Conservation (phyloP, 2,888 invertebrate species). For the Tipula lateralis region DNA sequence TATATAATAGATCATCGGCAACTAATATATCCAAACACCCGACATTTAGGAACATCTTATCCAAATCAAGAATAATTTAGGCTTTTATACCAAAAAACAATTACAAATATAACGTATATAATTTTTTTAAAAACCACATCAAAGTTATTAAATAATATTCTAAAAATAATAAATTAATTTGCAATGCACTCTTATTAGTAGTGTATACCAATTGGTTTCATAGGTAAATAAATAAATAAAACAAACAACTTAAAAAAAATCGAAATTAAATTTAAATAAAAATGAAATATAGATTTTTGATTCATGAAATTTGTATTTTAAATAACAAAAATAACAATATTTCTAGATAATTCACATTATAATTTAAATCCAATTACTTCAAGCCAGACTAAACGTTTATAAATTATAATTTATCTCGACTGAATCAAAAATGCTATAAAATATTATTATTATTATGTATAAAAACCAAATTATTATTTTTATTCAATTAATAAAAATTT, state of each 20-base stretch:
- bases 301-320: not conserved
- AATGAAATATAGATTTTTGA: not conserved
- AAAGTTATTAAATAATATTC: not conserved
- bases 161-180: conserved; percentile 1
- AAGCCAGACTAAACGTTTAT: not conserved
- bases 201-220: conserved; percentile 24
- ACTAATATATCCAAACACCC: not conserved
- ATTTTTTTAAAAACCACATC: not conserved
- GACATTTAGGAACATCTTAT: not conserved
- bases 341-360: not conserved
- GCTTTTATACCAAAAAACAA: not conserved
- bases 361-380: not conserved
- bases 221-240: not conserved
- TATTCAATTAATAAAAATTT: not conserved
- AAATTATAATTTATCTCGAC: not conserved
- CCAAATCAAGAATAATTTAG: not conserved
- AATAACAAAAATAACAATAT: not conserved
- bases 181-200: not conserved
- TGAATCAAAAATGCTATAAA: not conserved
- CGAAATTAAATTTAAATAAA: not conserved
- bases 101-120: not conserved
- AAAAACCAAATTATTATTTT: not conserved
- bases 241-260: not conserved
- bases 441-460: not conserved
- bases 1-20: not conserved